Evolutionary conservation across 2,797 vertebrate genomes (phyloP), one percentile per base, ranked within the genome.

Genomic region (Prunella strophiata): DNA sequence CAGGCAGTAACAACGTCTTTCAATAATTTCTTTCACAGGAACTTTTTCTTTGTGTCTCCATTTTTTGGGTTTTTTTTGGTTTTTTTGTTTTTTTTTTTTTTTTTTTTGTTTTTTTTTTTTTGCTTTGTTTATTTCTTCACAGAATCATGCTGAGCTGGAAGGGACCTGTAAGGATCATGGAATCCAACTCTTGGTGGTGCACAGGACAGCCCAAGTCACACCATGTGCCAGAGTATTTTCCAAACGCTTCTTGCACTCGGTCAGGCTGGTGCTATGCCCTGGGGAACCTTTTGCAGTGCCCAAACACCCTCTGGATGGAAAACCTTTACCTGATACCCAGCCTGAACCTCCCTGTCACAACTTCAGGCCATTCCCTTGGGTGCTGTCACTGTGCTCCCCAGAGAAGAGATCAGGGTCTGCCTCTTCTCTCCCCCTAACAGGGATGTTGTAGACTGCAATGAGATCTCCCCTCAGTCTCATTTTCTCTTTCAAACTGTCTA

Each of bases 191-290:
- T 4, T n/a, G 27, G 13, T 26, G 5, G 32, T 45, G 8, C 23
- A 5, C 22, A 38, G 27, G 23, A 38, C 16, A 52, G 5, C 19
- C 22, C 21, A 58, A 32, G 32, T 23, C 23, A 45, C 27, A 16
- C 13, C 4, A 3, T 16, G 21, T 45, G 8, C 27, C 32, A 45
- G 19, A 38, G 10, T 4, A 3, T 29, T 59, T 5, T 67, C 38
- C 54, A 29, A 59, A 75, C 0, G 0, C 5, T 38, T n/a, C 45
- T n/a, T 23, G 38, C 1, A 9, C n/a, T 52, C 18, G 4, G 15
- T 20, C 38, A 38, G 54, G 27, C n/a, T 19, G 38, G 16, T 67
- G 27, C 47, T 68, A 18, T 55, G 6, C 51, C 51, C 20, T 50
- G 45, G 26, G 30, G 17, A 58, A 18, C 10, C 17, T 38, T 38